phyloP scores from a whole-genome alignment of 2,113 vertebrate species.

The Nyctereutes procyonoides region DNA sequence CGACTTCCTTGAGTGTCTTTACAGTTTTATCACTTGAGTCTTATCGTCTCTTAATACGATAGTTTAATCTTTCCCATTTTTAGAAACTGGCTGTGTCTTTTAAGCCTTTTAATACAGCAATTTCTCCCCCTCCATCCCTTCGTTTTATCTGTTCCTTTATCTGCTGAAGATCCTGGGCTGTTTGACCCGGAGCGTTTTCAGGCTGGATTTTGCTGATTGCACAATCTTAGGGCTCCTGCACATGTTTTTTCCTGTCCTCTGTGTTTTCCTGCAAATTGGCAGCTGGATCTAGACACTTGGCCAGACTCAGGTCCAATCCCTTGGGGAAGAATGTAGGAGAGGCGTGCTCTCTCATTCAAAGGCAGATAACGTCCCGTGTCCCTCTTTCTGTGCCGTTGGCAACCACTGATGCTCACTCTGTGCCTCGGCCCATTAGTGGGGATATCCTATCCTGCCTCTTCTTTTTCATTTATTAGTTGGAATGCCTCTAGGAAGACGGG shows the following conservation, averaged over 20 bases:
- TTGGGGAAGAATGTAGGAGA: neutral
- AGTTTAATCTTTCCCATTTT: neutral
- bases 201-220: neutral
- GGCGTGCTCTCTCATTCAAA: neutral
- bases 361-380: neutral
- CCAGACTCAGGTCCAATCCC: neutral
- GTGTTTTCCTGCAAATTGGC: neutral
- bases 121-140: neutral
- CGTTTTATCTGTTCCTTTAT: neutral
- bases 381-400: neutral
- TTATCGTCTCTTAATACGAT: neutral
- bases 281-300: neutral
- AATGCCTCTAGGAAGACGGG: neutral
- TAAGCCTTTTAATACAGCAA: neutral
- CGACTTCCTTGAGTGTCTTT: neutral
- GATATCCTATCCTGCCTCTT: neutral
- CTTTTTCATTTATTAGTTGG: neutral
- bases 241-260: too few relatives aligned
- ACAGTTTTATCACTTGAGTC: neutral
- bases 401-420: neutral
- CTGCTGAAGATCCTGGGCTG: neutral
- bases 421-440: neutral
- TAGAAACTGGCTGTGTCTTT: neutral
- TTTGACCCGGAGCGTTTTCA: neutral
- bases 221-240: fast-evolving